Conservation (phyloP, 2,888 invertebrate species). For the Globia sparganii region DNA sequence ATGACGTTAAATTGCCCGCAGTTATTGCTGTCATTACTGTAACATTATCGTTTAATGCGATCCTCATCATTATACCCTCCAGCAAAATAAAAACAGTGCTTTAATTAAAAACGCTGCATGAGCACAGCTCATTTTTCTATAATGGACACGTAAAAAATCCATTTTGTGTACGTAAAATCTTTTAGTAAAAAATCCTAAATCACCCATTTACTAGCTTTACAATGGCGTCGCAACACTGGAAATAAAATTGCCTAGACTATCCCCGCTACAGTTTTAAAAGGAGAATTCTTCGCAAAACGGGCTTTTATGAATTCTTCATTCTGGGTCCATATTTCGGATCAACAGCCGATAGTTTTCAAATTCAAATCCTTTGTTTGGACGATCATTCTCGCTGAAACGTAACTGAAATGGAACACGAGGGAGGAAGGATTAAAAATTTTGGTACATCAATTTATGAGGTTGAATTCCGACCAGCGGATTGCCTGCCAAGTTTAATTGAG, state of each 20-base stretch:
- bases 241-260: conserved; percentile 19
- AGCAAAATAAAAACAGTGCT: conserved; percentile 41
- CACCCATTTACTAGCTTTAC: conserved; percentile 31
- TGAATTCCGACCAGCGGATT: neutral
- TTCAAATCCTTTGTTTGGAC: conserved; percentile 11
- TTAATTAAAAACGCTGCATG: conserved; percentile 25
- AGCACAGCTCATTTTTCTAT: conserved; percentile 29
- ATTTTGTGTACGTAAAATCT: conserved; percentile 8
- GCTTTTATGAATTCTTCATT: conserved; percentile 8
- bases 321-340: conserved; percentile 2
- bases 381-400: conserved; percentile 8
- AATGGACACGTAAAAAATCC: conserved; percentile 42
- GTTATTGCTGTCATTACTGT: conserved; percentile 35
- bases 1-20: conserved; percentile 46
- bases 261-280: neutral
- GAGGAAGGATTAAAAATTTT: neutral
- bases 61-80: conserved; percentile 23
- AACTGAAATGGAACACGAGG: conserved; percentile 2
- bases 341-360: neutral
- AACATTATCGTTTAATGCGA: conserved; percentile 44
- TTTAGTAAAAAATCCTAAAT: conserved; percentile 47
- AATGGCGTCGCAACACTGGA: conserved; percentile 12
- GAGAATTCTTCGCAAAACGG: conserved; percentile 5
- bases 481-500: neutral
- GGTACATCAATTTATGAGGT: neutral